Evolutionary conservation across 2,888 invertebrate genomes (phyloP).

Genomic region (Polietes domitor): DNA sequence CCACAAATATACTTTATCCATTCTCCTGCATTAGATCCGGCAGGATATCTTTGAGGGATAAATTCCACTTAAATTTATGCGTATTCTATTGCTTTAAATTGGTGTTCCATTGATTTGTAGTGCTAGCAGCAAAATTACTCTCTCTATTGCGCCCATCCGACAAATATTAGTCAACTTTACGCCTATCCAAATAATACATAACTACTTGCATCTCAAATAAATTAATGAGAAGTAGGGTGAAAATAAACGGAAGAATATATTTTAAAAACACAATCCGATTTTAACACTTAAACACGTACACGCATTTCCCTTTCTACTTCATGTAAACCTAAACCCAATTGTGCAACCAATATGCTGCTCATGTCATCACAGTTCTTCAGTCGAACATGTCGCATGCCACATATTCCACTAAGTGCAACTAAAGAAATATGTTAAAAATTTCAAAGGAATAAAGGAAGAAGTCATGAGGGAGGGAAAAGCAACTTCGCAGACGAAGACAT

Average conservation of each 20-base stretch:
- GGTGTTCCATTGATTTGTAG: too few species aligned
- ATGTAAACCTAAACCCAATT: background rate
- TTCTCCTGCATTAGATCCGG: too few species aligned
- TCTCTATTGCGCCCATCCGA: too few species aligned
- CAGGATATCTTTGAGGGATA: too few species aligned
- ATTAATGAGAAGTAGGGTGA: slow-evolving; percentile 29
- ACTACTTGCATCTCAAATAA: slow-evolving; percentile 51
- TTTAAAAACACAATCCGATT: slow-evolving; percentile 44
- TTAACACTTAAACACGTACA: slow-evolving; percentile 62
- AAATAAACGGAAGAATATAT: slow-evolving; percentile 36
- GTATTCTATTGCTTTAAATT: too few species aligned
- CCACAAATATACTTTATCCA: too few species aligned
- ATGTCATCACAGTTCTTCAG: background rate
- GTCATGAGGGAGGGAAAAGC: slow-evolving; percentile 6
- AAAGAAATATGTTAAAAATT: slow-evolving; percentile 50
- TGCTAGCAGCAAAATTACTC: too few species aligned
- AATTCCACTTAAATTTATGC: too few species aligned
- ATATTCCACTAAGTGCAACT: slow-evolving; percentile 51
- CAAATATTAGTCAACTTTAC: slow-evolving; percentile 45
- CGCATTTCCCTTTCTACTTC: slow-evolving; percentile 26
- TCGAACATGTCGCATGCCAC: slow-evolving; percentile 20
- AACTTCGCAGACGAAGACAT: too few species aligned
- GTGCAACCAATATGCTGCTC: background rate
- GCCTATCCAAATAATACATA: slow-evolving; percentile 45
- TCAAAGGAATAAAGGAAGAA: slow-evolving; percentile 28